Percentiles rank a stretch among this genome's conserved stretches.
Conservation (phyloP, 2,888 invertebrate genomes). For the Heliconius hortense region DNA sequence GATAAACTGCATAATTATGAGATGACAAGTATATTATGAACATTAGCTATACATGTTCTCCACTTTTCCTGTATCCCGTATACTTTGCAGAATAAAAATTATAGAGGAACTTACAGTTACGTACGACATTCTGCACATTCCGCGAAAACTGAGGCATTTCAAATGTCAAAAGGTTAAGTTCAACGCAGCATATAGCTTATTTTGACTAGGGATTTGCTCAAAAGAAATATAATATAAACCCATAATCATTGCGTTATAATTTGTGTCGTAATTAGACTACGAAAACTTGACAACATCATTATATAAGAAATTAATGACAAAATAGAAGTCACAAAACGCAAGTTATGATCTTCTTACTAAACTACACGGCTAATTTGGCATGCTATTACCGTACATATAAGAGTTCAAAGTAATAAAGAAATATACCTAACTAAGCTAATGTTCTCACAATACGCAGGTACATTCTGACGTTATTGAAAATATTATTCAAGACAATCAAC, state of each 20-base stretch:
- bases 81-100: not conserved
- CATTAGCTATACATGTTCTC: not conserved
- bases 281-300: not conserved
- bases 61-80: not conserved
- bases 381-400: not conserved
- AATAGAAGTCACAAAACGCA: not conserved
- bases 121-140: not conserved
- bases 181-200: not conserved
- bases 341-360: not conserved
- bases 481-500: slow-evolving; percentile 21
- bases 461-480: slow-evolving; percentile 4
- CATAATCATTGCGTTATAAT: no score
- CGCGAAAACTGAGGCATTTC: not conserved
- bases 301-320: slow-evolving; percentile 6
- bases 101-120: not conserved
- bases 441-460: slow-evolving; percentile 9
- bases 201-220: not conserved
- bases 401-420: slow-evolving; percentile 1
- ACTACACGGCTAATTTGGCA: not conserved
- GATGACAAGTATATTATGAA: slow-evolving; percentile 6
- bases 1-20: slow-evolving; percentile 18
- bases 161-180: not conserved
- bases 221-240: no score
- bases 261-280: not conserved
- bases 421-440: slow-evolving; percentile 15